Base-by-base conservation (phyloP, 2,113 vertebrate genomes). In the Pundamilia nyererei region DNA sequence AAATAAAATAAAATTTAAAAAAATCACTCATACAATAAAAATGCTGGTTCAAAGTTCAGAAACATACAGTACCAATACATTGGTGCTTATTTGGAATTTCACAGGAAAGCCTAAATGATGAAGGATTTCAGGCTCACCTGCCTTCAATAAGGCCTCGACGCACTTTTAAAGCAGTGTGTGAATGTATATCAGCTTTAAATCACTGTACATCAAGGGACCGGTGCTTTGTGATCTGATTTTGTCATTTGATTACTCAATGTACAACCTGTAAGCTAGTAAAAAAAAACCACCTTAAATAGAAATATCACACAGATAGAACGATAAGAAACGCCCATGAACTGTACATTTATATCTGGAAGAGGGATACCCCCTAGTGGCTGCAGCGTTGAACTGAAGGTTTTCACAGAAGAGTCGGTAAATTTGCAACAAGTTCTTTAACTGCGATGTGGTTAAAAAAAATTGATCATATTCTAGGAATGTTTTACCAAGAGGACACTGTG, bases 301-400 rank as follows among this genome's bases (percentile, higher is more conserved):
- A 81, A 31, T n/a, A 40, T 55, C 26, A 49, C 14, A 33, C 14
- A 84, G 26, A 31, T 31, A 40, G 3, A 24, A 15, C 5, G 9
- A 75, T n/a, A 35, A 29, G 19, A 49, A 81, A n/a, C 7, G 15
- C 35, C n/a, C n/a, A 87, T 3, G 6, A n/a, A 21, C 14, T 14
- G 29, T 51, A 49, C 68, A 6, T 10, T 33, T 29, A 56, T 82
- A 53, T 9, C 12, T 92, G 68, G 82, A 89, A 7, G 21, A 75
- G 17, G 49, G 40, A 38, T 31, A 3, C 83, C 93, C 89, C 89
- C 94, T 93, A 81, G 87, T 93, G 93, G 90, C 81, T 21, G 58
- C 15, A 53, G 31, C 1, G 1, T 38, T 80, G 75, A 91, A 15
- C 31, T 65, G 11, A 21, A 54, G 8, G 24, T 55, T 21, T 62